Percentiles rank a stretch among this genome's conserved stretches.
Conservation (phyloP, 2,113 vertebrate species). For the Tachysurus vachellii region DNA sequence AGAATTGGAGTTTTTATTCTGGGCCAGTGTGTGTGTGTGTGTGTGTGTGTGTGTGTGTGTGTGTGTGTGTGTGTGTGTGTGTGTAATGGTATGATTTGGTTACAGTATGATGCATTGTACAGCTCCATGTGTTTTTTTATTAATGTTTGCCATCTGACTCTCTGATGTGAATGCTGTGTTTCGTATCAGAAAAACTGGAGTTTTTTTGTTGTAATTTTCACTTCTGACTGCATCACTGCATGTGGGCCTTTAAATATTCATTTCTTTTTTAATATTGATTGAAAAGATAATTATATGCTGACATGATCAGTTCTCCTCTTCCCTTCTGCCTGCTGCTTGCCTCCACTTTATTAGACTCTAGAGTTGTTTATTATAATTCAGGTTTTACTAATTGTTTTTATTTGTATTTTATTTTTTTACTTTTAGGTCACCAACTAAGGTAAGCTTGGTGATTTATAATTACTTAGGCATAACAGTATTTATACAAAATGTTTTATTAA, state of each 20-base stretch:
- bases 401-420: slow-evolving; percentile 57
- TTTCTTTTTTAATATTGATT: neutral
- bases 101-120: neutral
- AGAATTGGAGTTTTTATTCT: slow-evolving; percentile 40
- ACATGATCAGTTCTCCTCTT: neutral
- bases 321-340: slow-evolving; percentile 22
- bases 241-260: slow-evolving; percentile 5
- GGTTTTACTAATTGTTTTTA: neutral
- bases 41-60: slow-evolving; percentile 7
- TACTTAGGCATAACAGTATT: neutral
- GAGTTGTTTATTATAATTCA: neutral
- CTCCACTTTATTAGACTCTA: neutral
- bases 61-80: slow-evolving; percentile 14
- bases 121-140: neutral
- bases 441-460: slow-evolving; percentile 50
- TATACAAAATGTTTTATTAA: neutral
- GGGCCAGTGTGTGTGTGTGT: neutral
- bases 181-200: slow-evolving; percentile 5
- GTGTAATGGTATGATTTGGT: neutral
- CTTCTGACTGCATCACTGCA: slow-evolving; percentile 32
- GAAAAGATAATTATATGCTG: neutral
- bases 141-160: neutral
- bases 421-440: slow-evolving; percentile 77
- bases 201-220: neutral
- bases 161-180: slow-evolving; percentile 23